Conservation (phyloP, 2,113 vertebrate species). For the Lepidothrix coronata region DNA sequence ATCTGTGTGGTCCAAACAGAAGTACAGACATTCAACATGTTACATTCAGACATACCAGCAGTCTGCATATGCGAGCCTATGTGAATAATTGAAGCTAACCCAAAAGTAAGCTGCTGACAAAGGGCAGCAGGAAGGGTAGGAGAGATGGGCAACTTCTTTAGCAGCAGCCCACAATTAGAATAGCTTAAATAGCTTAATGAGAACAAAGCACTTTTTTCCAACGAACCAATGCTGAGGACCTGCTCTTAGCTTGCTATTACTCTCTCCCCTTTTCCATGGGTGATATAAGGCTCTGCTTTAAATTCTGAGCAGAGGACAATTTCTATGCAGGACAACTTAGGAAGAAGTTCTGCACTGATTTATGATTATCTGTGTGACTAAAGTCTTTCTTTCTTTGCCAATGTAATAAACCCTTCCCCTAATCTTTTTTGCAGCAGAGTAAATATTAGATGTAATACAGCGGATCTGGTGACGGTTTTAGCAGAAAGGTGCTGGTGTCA, state of each 20-base stretch:
- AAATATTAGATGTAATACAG: conserved; percentile 32
- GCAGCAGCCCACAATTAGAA: neutral
- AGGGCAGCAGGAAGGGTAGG: neutral
- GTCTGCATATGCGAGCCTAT: neutral
- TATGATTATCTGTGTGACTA: neutral
- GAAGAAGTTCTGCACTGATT: neutral
- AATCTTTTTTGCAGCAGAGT: neutral
- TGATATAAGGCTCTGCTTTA: neutral
- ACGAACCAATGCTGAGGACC: neutral
- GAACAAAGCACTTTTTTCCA: neutral
- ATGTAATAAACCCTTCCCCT: neutral
- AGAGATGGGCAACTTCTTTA: neutral
- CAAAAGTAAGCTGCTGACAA: neutral
- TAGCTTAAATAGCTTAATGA: neutral
- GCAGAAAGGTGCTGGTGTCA: neutral
- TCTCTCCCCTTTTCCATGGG: neutral
- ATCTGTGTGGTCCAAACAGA: neutral
- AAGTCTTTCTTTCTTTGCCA: neutral
- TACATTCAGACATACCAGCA: neutral
- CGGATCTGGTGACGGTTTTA: neutral
- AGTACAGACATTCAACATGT: neutral
- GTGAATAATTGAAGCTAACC: neutral
- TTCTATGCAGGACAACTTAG: neutral
- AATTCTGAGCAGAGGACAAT: neutral
- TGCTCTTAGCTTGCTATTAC: neutral